These are phyloP conservation scores for Nyleta sp. DNA, from an alignment of 2,888 invertebrate species.

Conservation along the genomic window DNA sequence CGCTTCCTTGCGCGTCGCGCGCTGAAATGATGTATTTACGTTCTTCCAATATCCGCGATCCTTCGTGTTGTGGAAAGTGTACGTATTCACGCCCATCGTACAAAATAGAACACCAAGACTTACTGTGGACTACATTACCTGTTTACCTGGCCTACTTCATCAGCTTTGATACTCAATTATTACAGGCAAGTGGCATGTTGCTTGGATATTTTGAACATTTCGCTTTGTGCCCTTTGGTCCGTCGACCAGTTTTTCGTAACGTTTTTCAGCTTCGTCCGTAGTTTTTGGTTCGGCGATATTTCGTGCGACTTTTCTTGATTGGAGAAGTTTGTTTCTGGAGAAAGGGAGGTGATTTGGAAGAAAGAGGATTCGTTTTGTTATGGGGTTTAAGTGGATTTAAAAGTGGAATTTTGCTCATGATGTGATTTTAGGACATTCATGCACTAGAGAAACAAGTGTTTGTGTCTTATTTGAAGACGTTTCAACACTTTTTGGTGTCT, in stretches of 20 bases:
- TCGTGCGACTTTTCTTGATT: too few relatives aligned
- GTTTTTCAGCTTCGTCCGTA: background rate
- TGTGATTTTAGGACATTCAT: too few relatives aligned
- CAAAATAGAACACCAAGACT: slow-evolving; percentile 67
- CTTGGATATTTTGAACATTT: slow-evolving; percentile 44
- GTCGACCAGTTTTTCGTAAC: background rate
- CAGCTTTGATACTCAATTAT: slow-evolving; percentile 65
- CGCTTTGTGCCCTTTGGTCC: slow-evolving; percentile 1
- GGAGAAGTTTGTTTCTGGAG: too few relatives aligned
- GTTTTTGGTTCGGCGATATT: too few relatives aligned
- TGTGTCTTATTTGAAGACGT: too few relatives aligned
- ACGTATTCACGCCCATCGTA: slow-evolving; percentile 67
- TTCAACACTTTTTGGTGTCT: too few relatives aligned
- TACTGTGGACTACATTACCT: slow-evolving; percentile 65
- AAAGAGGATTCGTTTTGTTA: too few relatives aligned
- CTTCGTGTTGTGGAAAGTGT: slow-evolving; percentile 66
- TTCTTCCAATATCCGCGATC: slow-evolving; percentile 67
- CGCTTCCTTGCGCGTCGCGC: slow-evolving; percentile 65
- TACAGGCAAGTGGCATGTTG: slow-evolving; percentile 61
- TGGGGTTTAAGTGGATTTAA: too few relatives aligned
- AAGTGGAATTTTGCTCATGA: too few relatives aligned
- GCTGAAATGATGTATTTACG: slow-evolving; percentile 66
- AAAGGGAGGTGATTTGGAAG: too few relatives aligned
- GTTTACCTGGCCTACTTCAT: slow-evolving; percentile 67
- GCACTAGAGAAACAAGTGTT: too few relatives aligned